Conservation (phyloP, 1,140 invertebrate species). For the Pseudobourletiella spinata region DNA sequence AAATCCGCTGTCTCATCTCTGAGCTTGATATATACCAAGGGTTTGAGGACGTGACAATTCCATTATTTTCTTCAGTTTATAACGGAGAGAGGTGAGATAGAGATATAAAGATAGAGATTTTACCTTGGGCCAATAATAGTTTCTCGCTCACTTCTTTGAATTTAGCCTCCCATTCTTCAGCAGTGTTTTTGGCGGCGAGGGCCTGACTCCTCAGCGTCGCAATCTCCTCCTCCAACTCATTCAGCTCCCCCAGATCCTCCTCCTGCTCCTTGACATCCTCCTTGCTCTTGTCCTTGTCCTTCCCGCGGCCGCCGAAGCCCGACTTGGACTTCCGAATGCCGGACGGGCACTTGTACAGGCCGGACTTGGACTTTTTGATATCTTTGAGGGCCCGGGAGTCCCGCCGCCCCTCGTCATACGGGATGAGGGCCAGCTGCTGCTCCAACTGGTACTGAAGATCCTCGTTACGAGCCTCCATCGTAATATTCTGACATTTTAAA, state of each 20-base stretch:
- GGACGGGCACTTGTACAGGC: slow-evolving; percentile 33
- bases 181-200: slow-evolving; percentile 60
- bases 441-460: slow-evolving; percentile 40
- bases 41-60: too few relatives aligned
- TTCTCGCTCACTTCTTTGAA: slow-evolving; percentile 62
- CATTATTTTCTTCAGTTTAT: too few relatives aligned
- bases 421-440: slow-evolving; percentile 39
- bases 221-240: slow-evolving; percentile 41
- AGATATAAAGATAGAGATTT: not conserved
- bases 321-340: slow-evolving; percentile 34
- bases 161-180: slow-evolving; percentile 68
- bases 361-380: slow-evolving; percentile 29
- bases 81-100: too few relatives aligned
- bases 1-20: too few relatives aligned
- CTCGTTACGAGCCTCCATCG: slow-evolving; percentile 37
- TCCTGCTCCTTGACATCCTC: slow-evolving; percentile 63
- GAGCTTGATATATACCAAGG: too few relatives aligned
- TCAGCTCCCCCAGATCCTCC: slow-evolving; percentile 40
- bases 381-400: slow-evolving; percentile 30
- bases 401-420: slow-evolving; percentile 34
- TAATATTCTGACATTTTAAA: slow-evolving; percentile 47
- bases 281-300: slow-evolving; percentile 56
- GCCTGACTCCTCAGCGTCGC: slow-evolving; percentile 56
- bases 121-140: slow-evolving; percentile 59
- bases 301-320: slow-evolving; percentile 45